Conservation (phyloP, 2,888 invertebrate species). For the Clunio marinus region DNA sequence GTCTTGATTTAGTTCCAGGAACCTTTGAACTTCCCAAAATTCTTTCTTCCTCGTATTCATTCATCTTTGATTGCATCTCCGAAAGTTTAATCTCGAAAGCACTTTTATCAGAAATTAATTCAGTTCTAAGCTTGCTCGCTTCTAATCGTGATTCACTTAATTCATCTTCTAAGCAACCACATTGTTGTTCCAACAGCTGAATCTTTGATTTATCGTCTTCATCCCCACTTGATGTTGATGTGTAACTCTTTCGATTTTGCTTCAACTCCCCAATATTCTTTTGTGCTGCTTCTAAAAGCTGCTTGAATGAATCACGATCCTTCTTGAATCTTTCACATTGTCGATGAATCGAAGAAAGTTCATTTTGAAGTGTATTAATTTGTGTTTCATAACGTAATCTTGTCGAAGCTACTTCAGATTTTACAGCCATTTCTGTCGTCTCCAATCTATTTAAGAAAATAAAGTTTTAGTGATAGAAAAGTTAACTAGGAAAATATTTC, state of each 20-base stretch:
- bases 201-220: conserved; percentile 71
- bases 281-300: conserved; percentile 84
- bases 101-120: conserved; percentile 83
- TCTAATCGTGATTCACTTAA: conserved; percentile 78
- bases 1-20: conserved; percentile 77
- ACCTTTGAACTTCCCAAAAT: conserved; percentile 77
- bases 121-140: conserved; percentile 78
- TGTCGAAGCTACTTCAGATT: conserved; percentile 72
- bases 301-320: conserved; percentile 83
- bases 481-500: conserved; percentile 37
- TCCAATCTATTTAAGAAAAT: conserved; percentile 51
- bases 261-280: conserved; percentile 76
- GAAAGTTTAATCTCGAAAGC: conserved; percentile 80
- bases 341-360: conserved; percentile 54
- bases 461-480: not conserved
- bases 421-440: conserved; percentile 67
- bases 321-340: conserved; percentile 67
- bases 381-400: conserved; percentile 82
- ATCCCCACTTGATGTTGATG: conserved; percentile 68
- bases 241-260: conserved; percentile 55
- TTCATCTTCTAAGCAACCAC: conserved; percentile 82
- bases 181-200: conserved; percentile 73
- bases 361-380: conserved; percentile 73
- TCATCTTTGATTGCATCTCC: conserved; percentile 82
- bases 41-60: conserved; percentile 86